Evolutionary conservation across 2,113 vertebrate genomes (phyloP).

Genomic region (Ophiodon elongatus): DNA sequence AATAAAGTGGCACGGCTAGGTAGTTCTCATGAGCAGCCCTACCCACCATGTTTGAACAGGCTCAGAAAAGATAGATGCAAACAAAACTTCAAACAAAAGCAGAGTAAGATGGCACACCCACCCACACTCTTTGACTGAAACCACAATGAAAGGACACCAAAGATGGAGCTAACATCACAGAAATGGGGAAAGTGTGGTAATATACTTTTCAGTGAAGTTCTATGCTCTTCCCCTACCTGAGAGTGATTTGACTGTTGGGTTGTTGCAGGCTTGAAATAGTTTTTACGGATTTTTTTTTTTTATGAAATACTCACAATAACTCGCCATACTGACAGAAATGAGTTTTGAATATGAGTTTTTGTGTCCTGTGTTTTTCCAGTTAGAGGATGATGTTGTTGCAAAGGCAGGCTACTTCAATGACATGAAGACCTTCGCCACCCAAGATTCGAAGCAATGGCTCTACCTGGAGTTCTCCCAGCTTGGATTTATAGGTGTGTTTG

Average conservation of each 20-base stretch:
- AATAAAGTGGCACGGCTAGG: not conserved
- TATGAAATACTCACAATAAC: too few species aligned
- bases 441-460: conserved; percentile 90
- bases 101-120: too few species aligned
- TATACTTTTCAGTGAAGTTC: too few species aligned
- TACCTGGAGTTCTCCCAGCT: conserved; percentile 96
- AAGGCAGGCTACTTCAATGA: conserved; percentile 89
- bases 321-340: not conserved
- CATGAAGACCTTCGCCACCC: conserved; percentile 89
- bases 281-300: too few species aligned
- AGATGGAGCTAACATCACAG: too few species aligned
- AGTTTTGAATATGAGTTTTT: not conserved
- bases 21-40: not conserved
- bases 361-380: conserved; percentile 75
- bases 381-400: conserved; percentile 96
- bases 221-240: too few species aligned
- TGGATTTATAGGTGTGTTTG: conserved; percentile 92
- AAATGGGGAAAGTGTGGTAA: too few species aligned
- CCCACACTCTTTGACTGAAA: not conserved
- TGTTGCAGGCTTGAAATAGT: too few species aligned
- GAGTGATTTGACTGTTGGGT: too few species aligned
- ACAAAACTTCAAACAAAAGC: not conserved
- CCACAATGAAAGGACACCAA: too few species aligned
- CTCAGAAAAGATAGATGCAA: not conserved
- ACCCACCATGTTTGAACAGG: not conserved